Conservation (phyloP, 2,888 invertebrate species). For the Drosophila diplacantha region DNA sequence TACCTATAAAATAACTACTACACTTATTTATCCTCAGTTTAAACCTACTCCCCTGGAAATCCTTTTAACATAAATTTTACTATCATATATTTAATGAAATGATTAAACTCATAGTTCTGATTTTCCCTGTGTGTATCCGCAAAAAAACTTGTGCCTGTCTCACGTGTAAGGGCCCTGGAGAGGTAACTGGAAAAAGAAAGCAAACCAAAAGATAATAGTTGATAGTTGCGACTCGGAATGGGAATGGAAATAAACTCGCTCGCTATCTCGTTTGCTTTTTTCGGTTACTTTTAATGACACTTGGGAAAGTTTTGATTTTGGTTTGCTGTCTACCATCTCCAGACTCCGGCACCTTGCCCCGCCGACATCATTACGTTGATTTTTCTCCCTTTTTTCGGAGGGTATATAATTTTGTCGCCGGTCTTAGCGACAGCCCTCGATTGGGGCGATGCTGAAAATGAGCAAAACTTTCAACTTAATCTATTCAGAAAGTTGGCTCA, state of each 20-base stretch:
- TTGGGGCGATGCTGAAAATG: slow-evolving; percentile 68
- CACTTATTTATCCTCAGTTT: too few relatives aligned
- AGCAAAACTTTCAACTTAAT: slow-evolving; percentile 74
- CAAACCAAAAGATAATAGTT: slow-evolving; percentile 64
- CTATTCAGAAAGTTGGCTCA: slow-evolving; percentile 69
- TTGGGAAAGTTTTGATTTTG: slow-evolving; percentile 65
- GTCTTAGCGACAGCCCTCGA: slow-evolving; percentile 51
- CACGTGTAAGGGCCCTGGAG: slow-evolving; percentile 12
- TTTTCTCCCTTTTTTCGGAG: slow-evolving; percentile 33
- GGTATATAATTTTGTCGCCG: slow-evolving; percentile 40
- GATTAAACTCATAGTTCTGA: neutral
- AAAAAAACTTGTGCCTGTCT: slow-evolving; percentile 17
- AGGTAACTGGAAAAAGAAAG: slow-evolving; percentile 24
- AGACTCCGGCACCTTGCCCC: slow-evolving; percentile 32
- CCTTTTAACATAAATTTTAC: fast-evolving
- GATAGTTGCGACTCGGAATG: slow-evolving; percentile 36
- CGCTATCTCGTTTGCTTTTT: slow-evolving; percentile 38
- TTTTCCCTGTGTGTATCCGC: neutral
- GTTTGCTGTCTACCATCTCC: slow-evolving; percentile 38
- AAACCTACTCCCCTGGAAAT: neutral
- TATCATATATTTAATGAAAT: neutral
- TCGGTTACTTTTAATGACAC: slow-evolving; percentile 69
- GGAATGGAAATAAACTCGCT: slow-evolving; percentile 29
- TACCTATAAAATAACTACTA: too few relatives aligned
- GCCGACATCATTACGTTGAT: slow-evolving; percentile 68